Conservation (phyloP, 2,797 vertebrate species). For the Natrix natrix region DNA sequence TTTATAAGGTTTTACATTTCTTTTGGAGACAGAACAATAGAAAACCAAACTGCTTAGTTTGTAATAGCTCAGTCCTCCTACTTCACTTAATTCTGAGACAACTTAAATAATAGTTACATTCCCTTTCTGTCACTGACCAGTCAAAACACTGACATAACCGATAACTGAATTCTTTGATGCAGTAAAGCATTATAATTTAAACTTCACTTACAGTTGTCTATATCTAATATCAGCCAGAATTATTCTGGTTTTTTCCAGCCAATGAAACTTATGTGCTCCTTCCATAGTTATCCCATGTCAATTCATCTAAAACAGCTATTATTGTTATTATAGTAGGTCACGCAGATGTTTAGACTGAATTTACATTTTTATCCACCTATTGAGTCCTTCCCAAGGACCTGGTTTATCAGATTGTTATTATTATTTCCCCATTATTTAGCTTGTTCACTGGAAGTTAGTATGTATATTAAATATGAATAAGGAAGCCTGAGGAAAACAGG, state of each 20-base stretch:
- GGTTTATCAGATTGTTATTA: neutral
- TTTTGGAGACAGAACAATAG: neutral
- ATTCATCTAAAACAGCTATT: neutral
- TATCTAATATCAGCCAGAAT: neutral
- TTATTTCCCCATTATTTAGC: neutral
- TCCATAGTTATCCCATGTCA: neutral
- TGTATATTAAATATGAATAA: neutral
- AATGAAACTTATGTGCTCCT: neutral
- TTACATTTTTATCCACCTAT: neutral
- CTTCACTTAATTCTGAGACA: neutral
- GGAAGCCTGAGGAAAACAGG: neutral
- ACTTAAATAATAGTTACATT: constrained; percentile 7
- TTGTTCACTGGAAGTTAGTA: neutral
- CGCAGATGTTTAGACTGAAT: neutral
- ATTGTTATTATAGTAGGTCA: neutral
- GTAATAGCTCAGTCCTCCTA: neutral
- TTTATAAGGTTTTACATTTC: constrained; percentile 14
- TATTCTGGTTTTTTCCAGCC: neutral
- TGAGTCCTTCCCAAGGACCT: neutral
- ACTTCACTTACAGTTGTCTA: neutral
- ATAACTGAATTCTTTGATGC: neutral
- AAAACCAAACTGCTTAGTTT: neutral
- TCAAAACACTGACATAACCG: constrained; percentile 8
- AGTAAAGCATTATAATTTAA: constrained; percentile 11
- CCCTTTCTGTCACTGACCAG: neutral